These are phyloP conservation scores for Priocnemis perturbator DNA, from an alignment of 2,888 invertebrate genomes.

Conservation along the genomic window DNA sequence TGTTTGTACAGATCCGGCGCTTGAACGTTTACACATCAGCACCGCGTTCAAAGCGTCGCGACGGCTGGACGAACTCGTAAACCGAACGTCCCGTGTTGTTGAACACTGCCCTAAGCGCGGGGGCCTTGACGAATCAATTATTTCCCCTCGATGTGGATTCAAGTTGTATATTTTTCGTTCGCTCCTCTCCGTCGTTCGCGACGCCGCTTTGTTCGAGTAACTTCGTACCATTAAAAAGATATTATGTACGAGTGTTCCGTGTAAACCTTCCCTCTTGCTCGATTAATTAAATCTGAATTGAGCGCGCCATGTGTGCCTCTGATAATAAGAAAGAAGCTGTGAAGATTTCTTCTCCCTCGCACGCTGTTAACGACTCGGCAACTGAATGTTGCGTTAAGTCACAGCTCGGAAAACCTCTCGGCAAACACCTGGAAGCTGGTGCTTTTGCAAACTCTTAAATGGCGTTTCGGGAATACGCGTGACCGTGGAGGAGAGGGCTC, in stretches of 20 bases:
- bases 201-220: background rate
- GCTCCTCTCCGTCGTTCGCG: background rate
- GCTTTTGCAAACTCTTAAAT: no score
- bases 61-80: constrained; percentile 40
- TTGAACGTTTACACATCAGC: constrained; percentile 37
- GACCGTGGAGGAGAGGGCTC: background rate
- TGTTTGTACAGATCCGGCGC: constrained; percentile 39
- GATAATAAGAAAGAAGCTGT: no score
- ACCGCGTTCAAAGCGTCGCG: constrained; percentile 43
- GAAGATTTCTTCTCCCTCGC: no score
- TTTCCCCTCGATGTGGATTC: constrained; percentile 32
- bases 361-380: no score
- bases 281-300: no score
- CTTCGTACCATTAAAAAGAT: constrained; percentile 1
- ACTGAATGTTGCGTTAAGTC: no score
- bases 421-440: no score
- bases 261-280: no score
- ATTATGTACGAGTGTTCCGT: constrained; percentile 6
- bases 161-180: constrained; percentile 36
- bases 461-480: background rate
- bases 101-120: constrained; percentile 22
- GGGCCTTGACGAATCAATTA: constrained; percentile 49
- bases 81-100: constrained; percentile 25
- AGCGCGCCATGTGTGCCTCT: no score
- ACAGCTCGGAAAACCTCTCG: no score